Base-by-base conservation (phyloP, 92 coral and sea anemone genomes). In the Bergia sp. region DNA sequence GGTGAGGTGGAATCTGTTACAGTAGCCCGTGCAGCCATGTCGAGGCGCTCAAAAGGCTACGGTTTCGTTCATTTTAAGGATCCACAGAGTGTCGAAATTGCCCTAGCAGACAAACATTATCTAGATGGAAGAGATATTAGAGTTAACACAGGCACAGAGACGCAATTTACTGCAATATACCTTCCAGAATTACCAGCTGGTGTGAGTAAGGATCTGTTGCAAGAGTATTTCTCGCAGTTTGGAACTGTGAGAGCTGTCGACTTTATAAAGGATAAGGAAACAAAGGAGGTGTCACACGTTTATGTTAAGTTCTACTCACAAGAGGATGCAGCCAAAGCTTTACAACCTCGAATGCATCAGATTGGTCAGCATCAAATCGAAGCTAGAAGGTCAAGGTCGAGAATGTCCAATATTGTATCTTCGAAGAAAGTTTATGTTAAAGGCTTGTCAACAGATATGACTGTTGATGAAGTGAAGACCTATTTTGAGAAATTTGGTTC, bases 51-150 rank as follows among this genome's bases (percentile, higher is more conserved):
- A 20, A 92, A 91, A 65, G 89, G 91, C 36, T 92, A 90, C 82
- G 95, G 95, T 5, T 92, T 92, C 72, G 93, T 92, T 47, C 84
- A 84, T 53, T 92, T 92, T 47, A 92, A 80, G 87, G 76, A 87
- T 50, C 79, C 86, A 44, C 57, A 64, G 69, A 84, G 88, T n/a
- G 88, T 89, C 57, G 47, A 72, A 21, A 90, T 88, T 61, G 95
- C 82, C 21, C 89, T 92, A 37, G 79, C 50, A 72, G 77, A 88
- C 47, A 88, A 64, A 23, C 95, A 92, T 88, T 55, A 13, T 12
- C 55, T 92, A 7, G 64, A 84, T n/a, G 95, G 91, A 45, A 90
- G 75, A 20, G 71, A 58, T 3, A 69, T 92, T 61, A 85, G 82
- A 79, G 93, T 92, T 58, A 44, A 72, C 36, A 55, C 78, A 29